A percentile compares a stretch with the other conserved stretches of the same genome.
phyloP scores from a whole-genome alignment of 2,888 invertebrate species.

The Tenthredo notha region DNA sequence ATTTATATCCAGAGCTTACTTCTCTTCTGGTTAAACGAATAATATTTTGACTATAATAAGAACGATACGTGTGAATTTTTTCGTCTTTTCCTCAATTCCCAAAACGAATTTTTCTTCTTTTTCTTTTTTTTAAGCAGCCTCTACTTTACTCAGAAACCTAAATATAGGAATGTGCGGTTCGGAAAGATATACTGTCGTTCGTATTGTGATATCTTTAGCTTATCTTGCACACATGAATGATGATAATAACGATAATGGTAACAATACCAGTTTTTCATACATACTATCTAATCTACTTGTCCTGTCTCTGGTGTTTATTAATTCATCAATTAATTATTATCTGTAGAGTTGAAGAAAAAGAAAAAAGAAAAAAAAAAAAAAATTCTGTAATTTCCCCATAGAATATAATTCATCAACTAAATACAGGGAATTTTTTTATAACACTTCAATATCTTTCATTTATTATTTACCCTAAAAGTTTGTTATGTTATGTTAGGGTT shows the following conservation, averaged over 20 bases:
- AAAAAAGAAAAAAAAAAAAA: not conserved
- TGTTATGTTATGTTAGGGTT: not conserved
- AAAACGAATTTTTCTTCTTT: not conserved
- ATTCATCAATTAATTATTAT: not conserved
- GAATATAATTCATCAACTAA: not conserved
- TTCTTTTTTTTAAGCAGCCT: not conserved
- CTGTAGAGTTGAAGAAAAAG: not conserved
- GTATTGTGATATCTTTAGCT: not conserved
- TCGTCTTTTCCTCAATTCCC: too few relatives aligned
- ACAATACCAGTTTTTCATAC: not conserved
- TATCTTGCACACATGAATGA: not conserved
- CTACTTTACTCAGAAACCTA: not conserved
- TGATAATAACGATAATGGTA: not conserved
- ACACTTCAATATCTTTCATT: not conserved
- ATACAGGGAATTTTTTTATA: not conserved
- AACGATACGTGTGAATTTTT: not conserved
- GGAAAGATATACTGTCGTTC: not conserved
- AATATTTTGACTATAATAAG: not conserved
- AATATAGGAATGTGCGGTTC: slow-evolving; percentile 7
- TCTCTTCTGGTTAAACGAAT: not conserved
- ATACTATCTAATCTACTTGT: not conserved
- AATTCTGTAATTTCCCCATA: too few relatives aligned
- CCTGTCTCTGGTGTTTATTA: not conserved
- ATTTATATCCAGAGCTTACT: not conserved
- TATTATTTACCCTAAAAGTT: not conserved